Base-by-base conservation (phyloP, 2,113 vertebrate genomes). In the Pseudolaguvia tuberculata region DNA sequence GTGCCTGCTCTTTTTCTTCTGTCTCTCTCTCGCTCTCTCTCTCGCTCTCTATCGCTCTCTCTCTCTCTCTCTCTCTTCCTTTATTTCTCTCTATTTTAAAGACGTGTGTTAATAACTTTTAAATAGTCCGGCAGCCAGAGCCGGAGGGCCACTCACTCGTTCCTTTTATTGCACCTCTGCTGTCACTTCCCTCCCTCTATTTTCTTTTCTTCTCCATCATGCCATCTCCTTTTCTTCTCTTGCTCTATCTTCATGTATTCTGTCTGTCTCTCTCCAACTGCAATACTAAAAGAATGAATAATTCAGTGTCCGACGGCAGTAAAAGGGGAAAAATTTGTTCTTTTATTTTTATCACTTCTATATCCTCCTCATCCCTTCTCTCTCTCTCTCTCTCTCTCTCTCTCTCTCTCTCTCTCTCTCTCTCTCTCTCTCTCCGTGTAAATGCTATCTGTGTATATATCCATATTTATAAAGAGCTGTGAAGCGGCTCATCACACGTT, bases 101-200 rank as follows among this genome's bases (percentile, higher is more conserved):
- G 77, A 79, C 75, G 77, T 77, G 79, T 81, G 79, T 79, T 83
- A 83, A 81, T 83, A 81, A 83, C 79, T 81, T 80, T 81, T 83
- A 83, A 83, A 81, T 81, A 81, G 77, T 79, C 79, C 79, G 79
- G 77, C 79, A 81, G 77, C 61, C 25, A 72, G 55, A 67, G 77
- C 82, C 79, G 53, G 70, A 81, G 77, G 82, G 82, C 61, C 75
- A 78, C 70, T 83, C 62, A 58, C 70, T 76, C 7, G 39, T 56
- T 12, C 56, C 51, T 69, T 39, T 81, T 81, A 82, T 81, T 81
- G 75, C 78, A 77, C 71, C 52, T 51, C 55, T 63, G 47, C 66
- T 70, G 57, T 47, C 72, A 31, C 13, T 74, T 71, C 29, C 58
- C 39, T 51, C 58, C 61, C 72, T 27, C 51, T 23, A 13, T 35